Evolutionary conservation across 2,113 vertebrate species (phyloP).

Genomic region (Candoia aspera): DNA sequence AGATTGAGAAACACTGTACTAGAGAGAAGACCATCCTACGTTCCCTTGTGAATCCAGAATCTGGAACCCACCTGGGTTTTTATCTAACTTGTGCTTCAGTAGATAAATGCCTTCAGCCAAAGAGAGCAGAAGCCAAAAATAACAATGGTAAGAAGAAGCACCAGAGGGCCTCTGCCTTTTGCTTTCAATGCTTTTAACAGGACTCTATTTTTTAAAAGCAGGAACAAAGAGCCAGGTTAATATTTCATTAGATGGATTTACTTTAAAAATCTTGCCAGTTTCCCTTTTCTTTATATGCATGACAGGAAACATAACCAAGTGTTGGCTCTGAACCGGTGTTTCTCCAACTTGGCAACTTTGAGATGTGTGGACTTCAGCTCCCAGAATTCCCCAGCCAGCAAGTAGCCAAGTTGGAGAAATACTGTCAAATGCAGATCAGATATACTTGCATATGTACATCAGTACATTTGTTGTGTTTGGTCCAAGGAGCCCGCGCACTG

Average conservation of each 20-base stretch:
- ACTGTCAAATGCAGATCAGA: too few species aligned
- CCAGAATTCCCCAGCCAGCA: neutral
- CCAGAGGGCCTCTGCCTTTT: neutral
- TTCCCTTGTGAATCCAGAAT: too few species aligned
- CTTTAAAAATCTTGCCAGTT: neutral
- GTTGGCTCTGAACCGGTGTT: too few species aligned
- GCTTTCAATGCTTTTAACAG: neutral
- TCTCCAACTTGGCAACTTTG: neutral
- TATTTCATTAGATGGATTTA: neutral
- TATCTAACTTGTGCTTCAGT: neutral
- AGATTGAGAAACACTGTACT: too few species aligned
- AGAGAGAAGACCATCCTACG: too few species aligned
- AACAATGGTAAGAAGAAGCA: neutral
- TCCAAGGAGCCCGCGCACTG: too few species aligned
- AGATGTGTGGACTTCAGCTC: neutral
- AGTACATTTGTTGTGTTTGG: too few species aligned
- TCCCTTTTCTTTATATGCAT: neutral
- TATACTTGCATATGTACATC: too few species aligned
- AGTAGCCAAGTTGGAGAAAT: neutral
- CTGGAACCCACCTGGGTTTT: too few species aligned
- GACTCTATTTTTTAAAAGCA: fast-evolving
- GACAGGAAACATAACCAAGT: neutral
- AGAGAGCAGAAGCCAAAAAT: neutral
- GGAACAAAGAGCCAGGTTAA: neutral
- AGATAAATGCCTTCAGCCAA: neutral